Percentiles rank a stretch among this genome's conserved stretches.
Evolutionary conservation across 2,888 invertebrate genomes (phyloP).

Genomic region (Spodoptera littoralis): DNA sequence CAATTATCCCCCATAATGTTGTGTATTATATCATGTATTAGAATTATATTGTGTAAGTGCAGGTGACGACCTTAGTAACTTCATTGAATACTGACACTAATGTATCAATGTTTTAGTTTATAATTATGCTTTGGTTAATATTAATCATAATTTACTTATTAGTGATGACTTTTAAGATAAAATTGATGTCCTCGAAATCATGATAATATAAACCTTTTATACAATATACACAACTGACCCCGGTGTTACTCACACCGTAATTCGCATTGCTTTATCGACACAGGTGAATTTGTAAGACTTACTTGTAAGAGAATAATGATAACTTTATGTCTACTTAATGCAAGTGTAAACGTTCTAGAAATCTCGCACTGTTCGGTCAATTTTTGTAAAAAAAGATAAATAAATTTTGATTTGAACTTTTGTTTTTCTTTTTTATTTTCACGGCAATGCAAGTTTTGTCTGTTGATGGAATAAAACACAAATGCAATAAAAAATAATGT

Average conservation of each 20-base stretch:
- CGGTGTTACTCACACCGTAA: constrained; percentile 70
- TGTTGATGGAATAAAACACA: constrained; percentile 69
- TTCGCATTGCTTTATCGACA: constrained; percentile 84
- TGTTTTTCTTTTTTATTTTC: constrained; percentile 64
- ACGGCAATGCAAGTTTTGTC: constrained; percentile 11
- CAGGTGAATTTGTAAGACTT: constrained; percentile 87
- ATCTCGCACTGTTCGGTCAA: constrained; percentile 90
- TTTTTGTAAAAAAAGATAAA: constrained; percentile 87
- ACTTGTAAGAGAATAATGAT: constrained; percentile 87
- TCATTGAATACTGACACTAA: constrained; percentile 81
- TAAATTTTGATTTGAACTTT: constrained; percentile 84
- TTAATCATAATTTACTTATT: constrained; percentile 85
- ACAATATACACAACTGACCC: constrained; percentile 78
- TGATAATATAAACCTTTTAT: constrained; percentile 79
- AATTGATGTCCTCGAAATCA: constrained; percentile 82
- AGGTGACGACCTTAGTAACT: constrained; percentile 72
- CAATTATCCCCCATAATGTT: constrained; percentile 79
- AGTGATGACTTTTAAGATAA: constrained; percentile 83
- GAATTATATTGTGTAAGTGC: constrained; percentile 75
- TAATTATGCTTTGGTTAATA: constrained; percentile 87
- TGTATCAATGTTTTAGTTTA: constrained; percentile 86
- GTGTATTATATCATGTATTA: constrained; percentile 86
- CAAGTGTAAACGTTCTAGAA: constrained; percentile 89
- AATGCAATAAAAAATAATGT: constrained; percentile 87
- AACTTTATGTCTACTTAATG: constrained; percentile 89